Evolutionary conservation across 2,888 invertebrate species (phyloP), one percentile per base, ranked within the genome.

Genomic region (Drosophila heteroneura): DNA sequence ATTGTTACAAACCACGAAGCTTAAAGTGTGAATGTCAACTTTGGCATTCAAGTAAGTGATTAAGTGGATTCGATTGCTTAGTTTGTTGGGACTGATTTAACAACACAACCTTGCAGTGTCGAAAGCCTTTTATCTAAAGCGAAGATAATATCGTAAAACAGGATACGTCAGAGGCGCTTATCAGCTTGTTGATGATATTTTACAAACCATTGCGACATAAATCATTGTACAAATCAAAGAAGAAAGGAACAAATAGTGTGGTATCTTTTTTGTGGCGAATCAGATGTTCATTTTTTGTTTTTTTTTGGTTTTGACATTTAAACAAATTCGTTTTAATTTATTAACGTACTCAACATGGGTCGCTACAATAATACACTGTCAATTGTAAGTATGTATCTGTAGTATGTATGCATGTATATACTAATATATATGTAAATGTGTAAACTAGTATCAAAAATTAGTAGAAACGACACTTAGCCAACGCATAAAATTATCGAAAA

Each of bases 401-500:
- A 66, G 56, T 75, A 37, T 70, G 70, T 89, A 70, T 70, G 74
- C 79, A 77, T 77, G 75, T 67, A 78, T 75, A 77, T 85, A 75
- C 77, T 76, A 44, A 74, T 76, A 57, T 68, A 62, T 68, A 70
- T 81, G 71, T 79, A 74, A 74, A 88, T 88, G 80, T 89, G 89
- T 88, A 85, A 85, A 89, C 85, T 89, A 85, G 87, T 85, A 85
- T 85, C 85, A 85, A 85, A 85, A 85, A 85, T 85, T 89, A 85
- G 82, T 89, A 89, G 75, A 89, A 82, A 86, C 86, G 84, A 82
- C 85, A 75, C 89, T 89, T 86, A 89, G 81, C 79, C 76, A 83
- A 85, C 64, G 57, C 70, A 86, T 82, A 83, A 83, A 84, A 80
- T 75, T 71, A 86, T 89, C 87, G 71, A 89, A 85, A 84, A 89